Evolutionary conservation across 2,797 vertebrate species (phyloP).

Genomic region (Sciaenops ocellatus): DNA sequence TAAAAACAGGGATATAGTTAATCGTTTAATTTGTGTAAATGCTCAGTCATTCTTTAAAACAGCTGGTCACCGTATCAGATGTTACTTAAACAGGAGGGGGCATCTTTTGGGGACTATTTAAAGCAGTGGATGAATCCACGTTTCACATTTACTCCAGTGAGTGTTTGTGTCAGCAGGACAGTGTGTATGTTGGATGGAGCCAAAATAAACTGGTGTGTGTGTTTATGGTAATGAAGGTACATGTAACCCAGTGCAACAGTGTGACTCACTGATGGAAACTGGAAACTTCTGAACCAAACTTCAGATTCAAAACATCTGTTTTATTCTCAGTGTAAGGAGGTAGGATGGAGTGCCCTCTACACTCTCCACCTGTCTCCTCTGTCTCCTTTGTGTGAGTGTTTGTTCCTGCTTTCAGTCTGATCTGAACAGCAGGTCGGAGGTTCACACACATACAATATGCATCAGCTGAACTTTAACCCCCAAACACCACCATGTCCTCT

Average conservation of each 20-base stretch:
- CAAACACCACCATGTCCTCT: background rate
- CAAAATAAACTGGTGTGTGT: background rate
- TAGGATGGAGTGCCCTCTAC: background rate
- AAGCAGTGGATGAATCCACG: background rate
- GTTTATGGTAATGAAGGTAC: background rate
- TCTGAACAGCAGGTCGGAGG: constrained; percentile 12
- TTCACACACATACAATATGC: constrained; percentile 12
- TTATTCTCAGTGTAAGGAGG: background rate
- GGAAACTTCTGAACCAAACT: background rate
- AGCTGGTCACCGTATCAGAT: no score
- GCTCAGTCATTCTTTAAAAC: no score
- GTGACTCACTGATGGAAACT: background rate
- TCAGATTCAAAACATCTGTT: background rate
- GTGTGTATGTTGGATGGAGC: background rate
- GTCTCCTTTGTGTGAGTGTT: background rate
- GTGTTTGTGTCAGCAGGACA: background rate
- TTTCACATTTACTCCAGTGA: background rate
- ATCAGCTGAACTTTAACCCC: constrained; percentile 10
- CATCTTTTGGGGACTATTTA: background rate
- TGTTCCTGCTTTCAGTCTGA: background rate
- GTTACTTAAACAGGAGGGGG: background rate
- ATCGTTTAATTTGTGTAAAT: no score
- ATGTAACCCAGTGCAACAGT: background rate
- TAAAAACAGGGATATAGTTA: no score
- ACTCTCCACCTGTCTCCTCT: background rate